phyloP scores from a whole-genome alignment of 1,140 invertebrate species.

The Trichogramma pretiosum region DNA sequence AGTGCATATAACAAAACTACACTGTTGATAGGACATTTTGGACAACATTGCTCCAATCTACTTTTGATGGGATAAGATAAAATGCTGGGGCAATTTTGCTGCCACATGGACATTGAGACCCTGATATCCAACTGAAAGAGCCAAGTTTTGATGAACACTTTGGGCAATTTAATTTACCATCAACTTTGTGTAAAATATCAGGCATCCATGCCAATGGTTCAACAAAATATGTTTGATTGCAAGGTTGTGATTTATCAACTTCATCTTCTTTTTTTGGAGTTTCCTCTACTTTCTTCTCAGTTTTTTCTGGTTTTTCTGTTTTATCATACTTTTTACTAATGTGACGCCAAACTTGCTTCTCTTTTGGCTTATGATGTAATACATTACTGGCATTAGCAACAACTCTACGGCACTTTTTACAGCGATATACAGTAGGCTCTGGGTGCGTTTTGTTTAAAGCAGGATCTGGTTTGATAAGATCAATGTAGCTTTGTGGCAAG shows the following conservation, averaged over 20 bases:
- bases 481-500: slow-evolving; percentile 64
- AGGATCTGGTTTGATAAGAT: slow-evolving; percentile 71
- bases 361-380: slow-evolving; percentile 56
- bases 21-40: slow-evolving; percentile 78
- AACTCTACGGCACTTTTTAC: slow-evolving; percentile 68
- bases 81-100: slow-evolving; percentile 76
- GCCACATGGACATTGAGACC: slow-evolving; percentile 75
- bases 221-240: slow-evolving; percentile 65
- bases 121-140: slow-evolving; percentile 72
- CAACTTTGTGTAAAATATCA: slow-evolving; percentile 55
- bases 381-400: slow-evolving; percentile 70
- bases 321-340: slow-evolving; percentile 33
- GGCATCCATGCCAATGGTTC: slow-evolving; percentile 78
- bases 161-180: slow-evolving; percentile 76
- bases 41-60: slow-evolving; percentile 76
- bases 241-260: slow-evolving; percentile 39
- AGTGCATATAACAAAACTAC: slow-evolving; percentile 32
- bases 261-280: slow-evolving; percentile 25
- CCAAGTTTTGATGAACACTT: slow-evolving; percentile 72
- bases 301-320: slow-evolving; percentile 22
- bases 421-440: slow-evolving; percentile 62
- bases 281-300: slow-evolving; percentile 26
- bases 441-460: slow-evolving; percentile 64
- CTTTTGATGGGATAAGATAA: slow-evolving; percentile 76
- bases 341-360: slow-evolving; percentile 45